Evolutionary conservation across 1,140 invertebrate species (phyloP), one percentile per base, ranked within the genome.

Genomic region (Dryas iulia): DNA sequence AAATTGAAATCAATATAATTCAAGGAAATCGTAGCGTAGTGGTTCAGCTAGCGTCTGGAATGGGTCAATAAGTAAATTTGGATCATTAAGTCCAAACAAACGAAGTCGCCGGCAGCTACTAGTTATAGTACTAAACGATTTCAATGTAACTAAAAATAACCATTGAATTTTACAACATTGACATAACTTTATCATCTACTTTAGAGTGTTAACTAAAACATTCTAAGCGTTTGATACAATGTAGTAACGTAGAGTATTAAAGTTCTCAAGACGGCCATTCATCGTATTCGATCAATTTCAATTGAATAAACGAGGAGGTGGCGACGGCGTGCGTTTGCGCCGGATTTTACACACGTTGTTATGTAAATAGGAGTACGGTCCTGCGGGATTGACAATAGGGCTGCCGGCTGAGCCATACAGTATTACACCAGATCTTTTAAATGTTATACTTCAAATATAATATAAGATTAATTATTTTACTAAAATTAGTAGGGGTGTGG

Each of bases 241-340:
- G 65, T 60, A 53, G 18, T 11, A 18, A 31, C n/a, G 11, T 24
- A 53, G 23, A 66, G 65, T 69, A 69, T 72, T 66, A 54, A 54
- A 64, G 52, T 81, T 68, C 72, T 79, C 71, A 76, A 83, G 78
- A 73, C 77, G 75, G 73, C 81, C 78, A 86, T 77, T 83, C 83
- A 85, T 84, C 77, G 70, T 59, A 79, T 77, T 80, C 78, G 79
- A 85, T 87, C 78, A 78, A 68, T 69, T 78, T 86, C 80, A 87
- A 87, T 87, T 86, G 83, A 83, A 87, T 86, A 87, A 87, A 82
- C 78, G 76, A 74, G 66, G 73, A 75, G 77, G 74, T 76, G 79
- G 64, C 72, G 81, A 77, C 73, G 47, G 71, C 71, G 65, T 74
- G 74, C 64, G 72, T 74, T 76, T 72, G 66, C 78, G 77, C 69